Percentiles rank a stretch among this genome's conserved stretches.
These are phyloP conservation scores for Carcina quercana DNA, from an alignment of 2,888 invertebrate genomes.

Conservation along the genomic window DNA sequence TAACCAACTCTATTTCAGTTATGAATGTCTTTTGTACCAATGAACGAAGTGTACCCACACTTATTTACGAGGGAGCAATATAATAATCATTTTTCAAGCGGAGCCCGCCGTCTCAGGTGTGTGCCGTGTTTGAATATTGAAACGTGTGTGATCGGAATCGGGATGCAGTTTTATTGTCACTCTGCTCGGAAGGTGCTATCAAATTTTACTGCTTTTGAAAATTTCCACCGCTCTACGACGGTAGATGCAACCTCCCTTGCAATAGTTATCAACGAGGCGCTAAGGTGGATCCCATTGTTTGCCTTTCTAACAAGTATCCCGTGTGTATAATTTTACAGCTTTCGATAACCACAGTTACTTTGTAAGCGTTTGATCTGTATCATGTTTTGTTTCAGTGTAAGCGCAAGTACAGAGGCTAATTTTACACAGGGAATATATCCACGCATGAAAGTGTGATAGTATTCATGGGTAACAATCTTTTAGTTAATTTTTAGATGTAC, in stretches of 20 bases:
- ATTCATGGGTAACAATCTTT: too few relatives aligned
- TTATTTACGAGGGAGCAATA: conserved; percentile 58
- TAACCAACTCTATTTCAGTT: too few relatives aligned
- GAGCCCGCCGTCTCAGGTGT: conserved; percentile 58
- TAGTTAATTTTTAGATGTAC: too few relatives aligned
- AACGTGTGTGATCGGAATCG: conserved; percentile 69
- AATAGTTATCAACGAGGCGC: conserved; percentile 8
- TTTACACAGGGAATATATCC: too few relatives aligned
- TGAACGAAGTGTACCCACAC: conserved; percentile 34
- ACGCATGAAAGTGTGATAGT: too few relatives aligned
- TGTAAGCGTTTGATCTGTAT: too few relatives aligned
- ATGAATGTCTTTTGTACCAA: conserved; percentile 15
- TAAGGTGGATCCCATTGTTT: too few relatives aligned
- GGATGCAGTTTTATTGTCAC: conserved; percentile 71
- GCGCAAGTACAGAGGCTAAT: too few relatives aligned
- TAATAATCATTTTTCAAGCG: conserved; percentile 55
- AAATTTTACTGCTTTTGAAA: conserved; percentile 55
- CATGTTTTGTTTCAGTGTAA: too few relatives aligned
- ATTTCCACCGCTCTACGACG: conserved; percentile 32
- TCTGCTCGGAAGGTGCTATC: conserved; percentile 48
- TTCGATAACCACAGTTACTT: too few relatives aligned
- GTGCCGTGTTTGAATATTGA: conserved; percentile 60
- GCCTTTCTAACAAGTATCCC: too few relatives aligned
- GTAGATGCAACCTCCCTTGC: conserved; percentile 31
- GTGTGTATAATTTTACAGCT: too few relatives aligned